phyloP scores from a whole-genome alignment of 2,113 vertebrate genomes.

The Calyptommatus sinebrachiatus region DNA sequence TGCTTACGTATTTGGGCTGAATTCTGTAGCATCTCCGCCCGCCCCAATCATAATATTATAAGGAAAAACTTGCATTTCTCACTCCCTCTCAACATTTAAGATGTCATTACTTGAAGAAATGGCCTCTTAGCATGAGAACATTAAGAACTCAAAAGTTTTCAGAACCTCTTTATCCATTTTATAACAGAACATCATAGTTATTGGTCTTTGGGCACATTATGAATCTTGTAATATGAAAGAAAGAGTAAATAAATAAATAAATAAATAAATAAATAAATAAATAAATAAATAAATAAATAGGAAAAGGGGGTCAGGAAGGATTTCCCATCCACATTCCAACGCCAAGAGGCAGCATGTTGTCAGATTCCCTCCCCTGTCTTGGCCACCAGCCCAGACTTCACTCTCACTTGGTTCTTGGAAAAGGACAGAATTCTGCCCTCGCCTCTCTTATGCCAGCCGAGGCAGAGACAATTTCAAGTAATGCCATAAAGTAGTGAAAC shows the following conservation, averaged over 20 bases:
- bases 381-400: slow-evolving; percentile 34
- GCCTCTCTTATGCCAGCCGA: slow-evolving; percentile 22
- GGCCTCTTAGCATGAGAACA: not conserved
- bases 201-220: slow-evolving; percentile 35
- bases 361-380: slow-evolving; percentile 4
- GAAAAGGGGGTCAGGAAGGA: not conserved
- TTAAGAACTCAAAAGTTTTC: slow-evolving; percentile 7
- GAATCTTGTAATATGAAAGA: slow-evolving; percentile 33
- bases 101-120: slow-evolving; percentile 33
- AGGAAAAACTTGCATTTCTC: slow-evolving; percentile 3
- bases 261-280: not conserved
- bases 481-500: slow-evolving; percentile 10
- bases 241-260: too few species aligned
- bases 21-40: not conserved
- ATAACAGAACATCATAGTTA: slow-evolving; percentile 40
- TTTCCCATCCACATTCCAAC: slow-evolving; percentile 10
- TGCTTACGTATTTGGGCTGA: not conserved
- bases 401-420: slow-evolving; percentile 36
- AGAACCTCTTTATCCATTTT: slow-evolving; percentile 7
- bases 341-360: slow-evolving; percentile 14
- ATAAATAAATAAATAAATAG: too few species aligned
- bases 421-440: slow-evolving; percentile 46
- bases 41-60: not conserved
- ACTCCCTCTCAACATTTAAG: slow-evolving; percentile 17
- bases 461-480: slow-evolving; percentile 31